Evolutionary conservation across 2,113 vertebrate species (phyloP).

Genomic region (Chaenocephalus aceratus): DNA sequence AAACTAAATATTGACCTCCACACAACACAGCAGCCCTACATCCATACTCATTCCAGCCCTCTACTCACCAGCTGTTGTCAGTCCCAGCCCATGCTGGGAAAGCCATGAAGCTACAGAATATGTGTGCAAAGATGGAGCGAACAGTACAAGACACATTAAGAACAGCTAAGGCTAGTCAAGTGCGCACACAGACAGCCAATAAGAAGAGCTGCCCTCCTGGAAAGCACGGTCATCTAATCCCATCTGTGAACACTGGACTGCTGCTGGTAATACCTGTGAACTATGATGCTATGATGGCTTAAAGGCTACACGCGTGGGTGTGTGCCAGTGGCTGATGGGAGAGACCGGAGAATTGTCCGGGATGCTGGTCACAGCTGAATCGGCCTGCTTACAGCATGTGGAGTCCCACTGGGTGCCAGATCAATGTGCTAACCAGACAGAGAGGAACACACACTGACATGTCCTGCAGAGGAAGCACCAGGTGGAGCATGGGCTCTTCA

Average conservation of each 20-base stretch:
- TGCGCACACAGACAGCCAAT: slow-evolving; percentile 38
- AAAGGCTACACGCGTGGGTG: slow-evolving; percentile 15
- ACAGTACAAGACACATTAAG: slow-evolving; percentile 13
- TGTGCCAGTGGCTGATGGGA: background rate
- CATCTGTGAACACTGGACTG: slow-evolving; percentile 26
- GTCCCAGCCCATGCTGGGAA: background rate
- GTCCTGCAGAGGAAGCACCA: slow-evolving; percentile 5
- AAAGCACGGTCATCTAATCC: slow-evolving; percentile 74
- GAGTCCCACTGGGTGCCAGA: slow-evolving; percentile 5
- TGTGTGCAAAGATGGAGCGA: background rate
- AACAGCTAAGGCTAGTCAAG: slow-evolving; percentile 29
- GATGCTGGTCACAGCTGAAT: background rate
- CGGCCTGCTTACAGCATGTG: background rate
- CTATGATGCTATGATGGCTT: slow-evolving; percentile 26
- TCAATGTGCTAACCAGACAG: slow-evolving; percentile 20
- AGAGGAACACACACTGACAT: background rate
- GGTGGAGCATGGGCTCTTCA: background rate
- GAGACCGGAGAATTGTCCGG: background rate
- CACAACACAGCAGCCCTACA: background rate
- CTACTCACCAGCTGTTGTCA: slow-evolving; percentile 42
- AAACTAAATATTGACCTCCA: background rate
- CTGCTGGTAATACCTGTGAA: slow-evolving; percentile 44
- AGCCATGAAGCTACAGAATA: background rate
- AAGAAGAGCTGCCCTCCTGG: slow-evolving; percentile 37
- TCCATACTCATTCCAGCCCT: background rate